Evolutionary conservation across 1,140 invertebrate species (phyloP), one percentile per base, ranked within the genome.

Genomic region (Muscidifurax raptorellus): DNA sequence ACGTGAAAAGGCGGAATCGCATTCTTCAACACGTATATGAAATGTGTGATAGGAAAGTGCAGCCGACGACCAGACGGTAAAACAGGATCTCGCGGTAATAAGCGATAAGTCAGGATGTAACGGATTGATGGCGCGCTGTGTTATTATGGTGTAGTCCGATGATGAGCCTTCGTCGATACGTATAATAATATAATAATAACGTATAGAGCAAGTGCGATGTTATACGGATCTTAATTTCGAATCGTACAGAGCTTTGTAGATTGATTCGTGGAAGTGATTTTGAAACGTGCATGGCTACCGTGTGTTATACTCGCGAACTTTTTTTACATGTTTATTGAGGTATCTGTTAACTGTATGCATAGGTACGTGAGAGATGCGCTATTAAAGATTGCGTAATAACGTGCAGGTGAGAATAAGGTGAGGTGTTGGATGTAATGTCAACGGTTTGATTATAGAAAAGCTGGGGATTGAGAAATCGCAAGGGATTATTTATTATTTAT

Each of bases 1-100:
- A 59, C 15, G 18, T n/a, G 22, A 4, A n/a, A 22, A 59, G 12
- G 15, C 44, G 44, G 15, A 47, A 47, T 59, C 52, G 52, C 15
- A 7, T 22, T 22, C 52, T 52, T 13, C 47, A 12, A 52, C 47
- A 18, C 47, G 18, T 15, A 5, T 3, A 13, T 12, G 6, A 59
- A n/a, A n/a, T n/a, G n/a, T n/a, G n/a, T 40, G 10, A 10, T 40
- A 40, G 52, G 52, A 59, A 59, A 59, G 22, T 18, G 52, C n/a
- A n/a, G n/a, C 52, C 18, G 25, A 44, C 59, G 40, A 30, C n/a
- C 69, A 2, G 64, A 30, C 36, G 82, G 40, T 71, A 83, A 78
- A 76, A 32, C 82, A 78, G 82, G 64, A 72, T 72, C 27, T n/a
- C 66, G 2, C 66, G 52, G 27, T 69, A 69, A 69, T 28, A 30